Conservation (phyloP, 2,797 vertebrate genomes). For the Scyliorhinus canicula region DNA sequence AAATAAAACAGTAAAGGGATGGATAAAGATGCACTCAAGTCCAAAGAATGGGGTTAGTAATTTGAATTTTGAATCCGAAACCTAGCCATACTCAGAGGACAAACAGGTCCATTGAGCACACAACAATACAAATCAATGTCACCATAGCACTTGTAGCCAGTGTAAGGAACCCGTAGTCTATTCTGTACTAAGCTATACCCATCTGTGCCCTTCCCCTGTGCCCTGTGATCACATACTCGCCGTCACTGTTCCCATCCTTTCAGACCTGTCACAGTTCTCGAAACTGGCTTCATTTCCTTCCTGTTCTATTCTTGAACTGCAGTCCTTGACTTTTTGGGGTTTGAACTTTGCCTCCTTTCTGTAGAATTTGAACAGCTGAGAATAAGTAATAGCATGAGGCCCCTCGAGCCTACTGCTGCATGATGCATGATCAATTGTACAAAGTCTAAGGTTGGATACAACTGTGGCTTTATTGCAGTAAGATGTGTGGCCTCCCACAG, state of each 20-base stretch:
- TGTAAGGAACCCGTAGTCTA: not conserved
- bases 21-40: too few relatives aligned
- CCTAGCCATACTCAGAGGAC: not conserved
- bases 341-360: not conserved
- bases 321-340: not conserved
- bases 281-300: not conserved
- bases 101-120: not conserved
- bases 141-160: not conserved
- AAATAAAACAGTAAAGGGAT: too few relatives aligned
- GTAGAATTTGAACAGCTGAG: not conserved
- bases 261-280: not conserved
- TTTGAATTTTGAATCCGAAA: not conserved
- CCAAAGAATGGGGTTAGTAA: not conserved
- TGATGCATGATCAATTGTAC: too few relatives aligned
- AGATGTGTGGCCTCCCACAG: too few relatives aligned
- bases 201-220: not conserved
- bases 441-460: too few relatives aligned
- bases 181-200: not conserved
- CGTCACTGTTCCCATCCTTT: not conserved
- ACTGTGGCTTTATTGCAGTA: too few relatives aligned
- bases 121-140: not conserved
- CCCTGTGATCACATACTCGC: too few relatives aligned
- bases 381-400: not conserved
- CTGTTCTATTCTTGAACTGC: not conserved
- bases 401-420: too few relatives aligned